These are phyloP conservation scores for Pempheris klunzingeri DNA, from an alignment of 2,797 vertebrate genomes.

Conservation along the genomic window DNA sequence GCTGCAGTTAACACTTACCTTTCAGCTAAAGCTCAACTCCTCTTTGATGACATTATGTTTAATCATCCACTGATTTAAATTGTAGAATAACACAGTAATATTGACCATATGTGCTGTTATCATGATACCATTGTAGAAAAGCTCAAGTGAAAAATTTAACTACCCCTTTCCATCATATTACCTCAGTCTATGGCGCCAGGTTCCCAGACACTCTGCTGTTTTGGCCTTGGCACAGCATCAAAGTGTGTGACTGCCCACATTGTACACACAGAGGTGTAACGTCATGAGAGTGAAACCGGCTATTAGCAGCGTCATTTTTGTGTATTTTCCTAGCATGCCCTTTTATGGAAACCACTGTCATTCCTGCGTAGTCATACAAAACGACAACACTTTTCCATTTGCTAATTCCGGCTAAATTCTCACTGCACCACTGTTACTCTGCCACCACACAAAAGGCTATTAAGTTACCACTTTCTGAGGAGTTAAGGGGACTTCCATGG, in stretches of 20 bases:
- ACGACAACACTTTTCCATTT: not conserved
- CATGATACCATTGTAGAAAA: not conserved
- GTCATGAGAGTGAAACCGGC: conserved; percentile 23
- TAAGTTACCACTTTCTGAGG: conserved; percentile 30
- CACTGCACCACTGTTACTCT: conserved; percentile 3
- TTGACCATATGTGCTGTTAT: not conserved
- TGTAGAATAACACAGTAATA: not conserved
- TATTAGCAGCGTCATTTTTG: not conserved
- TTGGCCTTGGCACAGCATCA: not conserved
- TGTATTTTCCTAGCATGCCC: not conserved
- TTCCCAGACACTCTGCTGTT: not conserved
- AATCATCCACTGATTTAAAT: no score
- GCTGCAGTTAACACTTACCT: no score
- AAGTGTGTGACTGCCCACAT: not conserved
- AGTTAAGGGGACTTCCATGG: conserved; percentile 63
- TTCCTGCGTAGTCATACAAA: not conserved
- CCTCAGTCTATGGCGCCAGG: not conserved
- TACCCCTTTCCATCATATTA: not conserved
- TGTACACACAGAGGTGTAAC: not conserved
- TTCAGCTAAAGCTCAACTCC: not conserved
- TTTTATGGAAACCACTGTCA: not conserved
- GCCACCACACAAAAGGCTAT: conserved; percentile 46
- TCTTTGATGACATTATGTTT: no score
- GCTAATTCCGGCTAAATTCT: not conserved
- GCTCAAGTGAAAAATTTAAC: not conserved